These are phyloP conservation scores for Rhodinocichla rosea DNA, from an alignment of 2,113 vertebrate species.

Conservation along the genomic window DNA sequence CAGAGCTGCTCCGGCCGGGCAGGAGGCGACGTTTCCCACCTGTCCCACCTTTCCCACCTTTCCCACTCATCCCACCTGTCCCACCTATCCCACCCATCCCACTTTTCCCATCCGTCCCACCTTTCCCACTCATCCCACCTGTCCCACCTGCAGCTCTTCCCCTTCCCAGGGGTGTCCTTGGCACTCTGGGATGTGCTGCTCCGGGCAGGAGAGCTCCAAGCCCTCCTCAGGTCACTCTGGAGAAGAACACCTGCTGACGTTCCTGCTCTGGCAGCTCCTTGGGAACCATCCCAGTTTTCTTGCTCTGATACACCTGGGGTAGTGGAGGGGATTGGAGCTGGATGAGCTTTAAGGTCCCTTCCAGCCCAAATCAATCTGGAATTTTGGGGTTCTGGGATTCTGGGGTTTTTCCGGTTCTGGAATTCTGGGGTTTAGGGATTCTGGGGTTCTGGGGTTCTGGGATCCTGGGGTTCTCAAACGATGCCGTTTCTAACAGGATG, in stretches of 20 bases:
- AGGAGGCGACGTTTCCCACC: neutral
- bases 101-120: too few species aligned
- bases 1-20: neutral
- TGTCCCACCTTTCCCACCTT: neutral
- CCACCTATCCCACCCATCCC: neutral
- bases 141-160: neutral
- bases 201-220: neutral
- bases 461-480: too few species aligned
- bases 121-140: neutral
- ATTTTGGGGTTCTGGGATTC: too few species aligned
- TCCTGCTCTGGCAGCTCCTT: neutral
- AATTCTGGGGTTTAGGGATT: too few species aligned
- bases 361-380: too few species aligned
- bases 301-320: too few species aligned
- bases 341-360: too few species aligned
- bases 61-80: neutral
- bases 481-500: too few species aligned
- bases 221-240: accelerated
- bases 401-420: too few species aligned
- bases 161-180: neutral
- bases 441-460: too few species aligned
- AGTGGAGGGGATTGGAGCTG: neutral
- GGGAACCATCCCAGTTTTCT: neutral
- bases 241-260: neutral
- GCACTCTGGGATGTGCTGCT: neutral